Conservation (phyloP, 53 echinoderm and acorn worm genomes). For the Glandiceps talaboti region DNA sequence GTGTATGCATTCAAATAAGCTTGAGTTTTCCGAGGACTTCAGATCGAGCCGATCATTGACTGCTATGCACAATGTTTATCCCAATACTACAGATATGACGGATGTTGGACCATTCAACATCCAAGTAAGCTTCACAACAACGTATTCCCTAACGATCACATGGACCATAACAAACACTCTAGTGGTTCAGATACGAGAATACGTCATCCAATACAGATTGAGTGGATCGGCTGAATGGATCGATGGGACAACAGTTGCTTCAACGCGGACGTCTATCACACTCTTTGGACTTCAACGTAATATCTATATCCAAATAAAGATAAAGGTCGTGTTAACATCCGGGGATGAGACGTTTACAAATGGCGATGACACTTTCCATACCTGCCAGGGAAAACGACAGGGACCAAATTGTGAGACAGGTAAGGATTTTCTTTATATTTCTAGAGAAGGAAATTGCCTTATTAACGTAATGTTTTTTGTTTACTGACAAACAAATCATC, state of each 20-base stretch:
- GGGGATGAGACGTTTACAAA: constrained; percentile 8
- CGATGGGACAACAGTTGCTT: constrained; percentile 8
- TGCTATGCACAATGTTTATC: too few species aligned
- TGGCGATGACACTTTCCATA: constrained; percentile 51
- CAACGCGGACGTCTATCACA: neutral
- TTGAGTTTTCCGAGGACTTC: too few species aligned
- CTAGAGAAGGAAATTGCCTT: too few species aligned
- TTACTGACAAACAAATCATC: too few species aligned
- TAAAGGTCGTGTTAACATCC: constrained; percentile 15
- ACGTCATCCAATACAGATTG: constrained; percentile 34
- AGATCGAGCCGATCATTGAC: too few species aligned
- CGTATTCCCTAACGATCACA: constrained; percentile 43
- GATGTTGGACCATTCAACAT: constrained; percentile 48
- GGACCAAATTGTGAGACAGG: constrained; percentile 82
- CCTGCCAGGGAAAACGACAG: constrained; percentile 44
- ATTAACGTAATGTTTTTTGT: too few species aligned
- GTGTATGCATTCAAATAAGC: too few species aligned
- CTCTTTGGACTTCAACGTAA: constrained; percentile 42
- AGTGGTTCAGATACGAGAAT: neutral
- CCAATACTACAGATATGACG: constrained; percentile 40
- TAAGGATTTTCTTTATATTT: too few species aligned
- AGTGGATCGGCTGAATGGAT: constrained; percentile 51
- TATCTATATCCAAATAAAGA: constrained; percentile 53
- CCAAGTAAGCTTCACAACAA: constrained; percentile 18
- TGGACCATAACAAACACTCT: constrained; percentile 29